Evolutionary conservation across 2,113 vertebrate species (phyloP), one percentile per base, ranked within the genome.

Genomic region (Antennarius striatus): DNA sequence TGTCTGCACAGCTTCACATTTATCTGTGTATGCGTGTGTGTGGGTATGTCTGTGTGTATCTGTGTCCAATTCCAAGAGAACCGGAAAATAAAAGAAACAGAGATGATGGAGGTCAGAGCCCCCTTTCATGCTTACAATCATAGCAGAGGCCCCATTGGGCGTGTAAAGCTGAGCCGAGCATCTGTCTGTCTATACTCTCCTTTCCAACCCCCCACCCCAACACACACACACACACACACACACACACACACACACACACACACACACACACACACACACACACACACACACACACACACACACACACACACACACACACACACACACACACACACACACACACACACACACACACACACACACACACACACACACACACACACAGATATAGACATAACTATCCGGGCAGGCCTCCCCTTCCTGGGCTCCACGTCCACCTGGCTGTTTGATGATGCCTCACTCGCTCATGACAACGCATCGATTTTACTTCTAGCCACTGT

Each of bases 401-500:
- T 65, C 85, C 64, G 47, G 56, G 53, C 83, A 80, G 77, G 76
- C 85, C 83, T 88, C 77, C 79, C 60, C 77, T 82, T 80, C 66
- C 77, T 81, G 73, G 86, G 91, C 92, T 90, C 92, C 92, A 92
- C 91, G 89, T 94, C 90, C 94, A 94, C 93, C 94, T 94, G 93
- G 92, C 94, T 93, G 94, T 92, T 93, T 95, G 94, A 94, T 94
- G 89, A 90, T 94, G 90, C 90, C 81, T 89, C 78, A 93, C 94
- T 93, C 83, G 86, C 95, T 95, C 95, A 96, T 96, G 96, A 97
- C 96, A 97, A 96, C 94, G 94, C 96, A 97, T 96, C 94, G 96
- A 98, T 98, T 98, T 96, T 94, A 94, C 95, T 96, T 97, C 96
- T 92, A 91, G 93, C 93, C 90, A 92, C 93, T 91, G 93, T 93